These are phyloP conservation scores for Agapostemon virescens DNA, from an alignment of 2,888 invertebrate species.

Conservation along the genomic window DNA sequence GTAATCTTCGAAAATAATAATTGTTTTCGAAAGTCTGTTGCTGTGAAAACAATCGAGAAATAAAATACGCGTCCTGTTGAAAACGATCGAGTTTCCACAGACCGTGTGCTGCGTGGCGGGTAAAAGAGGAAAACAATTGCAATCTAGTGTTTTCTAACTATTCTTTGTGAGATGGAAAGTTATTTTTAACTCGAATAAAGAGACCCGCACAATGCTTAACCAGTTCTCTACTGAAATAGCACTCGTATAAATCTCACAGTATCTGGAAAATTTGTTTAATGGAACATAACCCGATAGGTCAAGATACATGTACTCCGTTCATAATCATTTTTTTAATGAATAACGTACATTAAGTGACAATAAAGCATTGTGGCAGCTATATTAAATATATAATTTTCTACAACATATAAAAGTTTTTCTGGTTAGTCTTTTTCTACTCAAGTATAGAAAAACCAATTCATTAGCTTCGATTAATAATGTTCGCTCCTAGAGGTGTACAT, in stretches of 20 bases:
- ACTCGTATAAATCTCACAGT: background rate
- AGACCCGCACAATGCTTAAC: background rate
- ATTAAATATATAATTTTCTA: too few relatives aligned
- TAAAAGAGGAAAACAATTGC: background rate
- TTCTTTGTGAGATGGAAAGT: background rate
- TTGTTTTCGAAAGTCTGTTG: background rate
- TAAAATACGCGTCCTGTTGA: background rate
- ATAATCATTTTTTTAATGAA: background rate
- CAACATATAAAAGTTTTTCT: too few relatives aligned
- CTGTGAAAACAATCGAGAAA: background rate
- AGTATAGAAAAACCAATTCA: too few relatives aligned
- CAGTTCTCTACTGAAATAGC: background rate
- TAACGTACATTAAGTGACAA: background rate
- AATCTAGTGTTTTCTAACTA: background rate
- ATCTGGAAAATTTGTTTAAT: background rate
- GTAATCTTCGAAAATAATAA: background rate
- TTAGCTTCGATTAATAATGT: too few relatives aligned
- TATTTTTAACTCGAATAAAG: background rate
- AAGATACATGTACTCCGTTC: background rate
- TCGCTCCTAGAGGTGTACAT: too few relatives aligned
- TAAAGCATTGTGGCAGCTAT: background rate
- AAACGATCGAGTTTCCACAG: background rate
- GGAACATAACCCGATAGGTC: background rate
- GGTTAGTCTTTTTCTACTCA: too few relatives aligned
- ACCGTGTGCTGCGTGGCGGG: background rate